Base-by-base conservation (phyloP, 2,113 vertebrate genomes). In the Datnioides undecimradiatus region DNA sequence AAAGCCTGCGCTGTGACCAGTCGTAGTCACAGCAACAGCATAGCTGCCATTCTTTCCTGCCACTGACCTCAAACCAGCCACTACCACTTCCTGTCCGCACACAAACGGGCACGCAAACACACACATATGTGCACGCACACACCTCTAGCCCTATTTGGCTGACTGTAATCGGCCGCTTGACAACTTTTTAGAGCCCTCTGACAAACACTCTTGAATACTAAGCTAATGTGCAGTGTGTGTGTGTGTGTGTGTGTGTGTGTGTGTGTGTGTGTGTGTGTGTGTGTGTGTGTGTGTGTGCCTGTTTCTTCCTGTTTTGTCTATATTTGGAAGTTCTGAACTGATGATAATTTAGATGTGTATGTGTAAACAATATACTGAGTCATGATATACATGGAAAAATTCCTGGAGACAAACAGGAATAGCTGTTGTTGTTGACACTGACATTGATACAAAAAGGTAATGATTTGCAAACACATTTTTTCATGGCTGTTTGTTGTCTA, bases 21-120 rank as follows among this genome's bases (percentile, higher is more conserved):
- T 83, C 48, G 65, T 83, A 74, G 88, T 93, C 93, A 88, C 87
- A 91, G 92, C 86, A 93, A 90, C 91, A 91, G 88, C 94, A 95
- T 94, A 94, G 90, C 81, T 95, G 85, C 94, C 90, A 95, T 95
- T 95, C 94, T 88, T 93, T 94, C 90, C 93, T 92, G 88, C 90
- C 91, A 79, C 92, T 85, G 90, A 95, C 94, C 94, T 92, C 95
- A 94, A 87, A 91, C 88, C 84, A 91, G 82, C 87, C 82, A 90
- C 86, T 87, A 82, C 93, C 92, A 94, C 90, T 93, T 95, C 93
- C 91, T 93, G 91, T 94, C 91, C 83, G 83, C 79, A 83, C 73
- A 54, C 73, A n/a, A n/a, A 90, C 11, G 38, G 49, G 58, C 87
- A 88, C 55, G 33, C 76, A 82, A 9, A 68, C 60, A 81, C 62